Percentiles rank a stretch among this genome's conserved stretches.
These are phyloP conservation scores for Drosophila maculinotata DNA, from an alignment of 2,888 invertebrate species.

Conservation along the genomic window DNA sequence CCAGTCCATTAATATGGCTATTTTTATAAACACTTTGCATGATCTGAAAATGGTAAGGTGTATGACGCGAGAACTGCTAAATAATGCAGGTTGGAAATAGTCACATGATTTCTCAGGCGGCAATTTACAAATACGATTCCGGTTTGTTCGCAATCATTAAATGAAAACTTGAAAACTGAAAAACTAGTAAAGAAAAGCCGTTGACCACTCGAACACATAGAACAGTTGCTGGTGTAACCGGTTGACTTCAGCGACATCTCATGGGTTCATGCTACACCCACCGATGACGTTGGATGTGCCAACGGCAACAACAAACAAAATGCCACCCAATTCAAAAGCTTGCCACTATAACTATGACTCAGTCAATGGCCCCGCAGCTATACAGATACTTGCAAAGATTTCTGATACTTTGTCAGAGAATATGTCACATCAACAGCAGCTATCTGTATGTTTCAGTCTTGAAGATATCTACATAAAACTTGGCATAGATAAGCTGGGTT, in stretches of 20 bases:
- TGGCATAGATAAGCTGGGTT: too few species aligned
- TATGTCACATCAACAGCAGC: too few species aligned
- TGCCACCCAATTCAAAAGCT: conserved; percentile 50
- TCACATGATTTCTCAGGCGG: conserved; percentile 33
- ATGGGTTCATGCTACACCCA: conserved; percentile 42
- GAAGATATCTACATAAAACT: too few species aligned
- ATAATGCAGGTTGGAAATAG: conserved; percentile 8
- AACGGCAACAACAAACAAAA: conserved; percentile 30
- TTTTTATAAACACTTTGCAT: conserved; percentile 53
- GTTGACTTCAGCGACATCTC: conserved; percentile 51
- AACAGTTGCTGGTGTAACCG: conserved; percentile 58
- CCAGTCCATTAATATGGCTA: conserved; percentile 41
- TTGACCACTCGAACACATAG: conserved; percentile 42
- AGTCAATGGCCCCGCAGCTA: conserved; percentile 47
- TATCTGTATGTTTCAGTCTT: too few species aligned
- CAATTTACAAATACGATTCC: conserved; percentile 54
- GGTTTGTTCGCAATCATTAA: conserved; percentile 46
- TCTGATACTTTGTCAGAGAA: neutral
- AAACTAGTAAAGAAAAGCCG: conserved; percentile 18
- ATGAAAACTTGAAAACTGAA: conserved; percentile 55
- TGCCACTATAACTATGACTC: conserved; percentile 40
- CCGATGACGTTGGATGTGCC: conserved; percentile 30
- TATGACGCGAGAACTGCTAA: conserved; percentile 33
- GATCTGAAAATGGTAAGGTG: conserved; percentile 49
- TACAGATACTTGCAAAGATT: conserved; percentile 2